phyloP scores from a whole-genome alignment of 2,797 vertebrate genomes.

The Takifugu rubripes region DNA sequence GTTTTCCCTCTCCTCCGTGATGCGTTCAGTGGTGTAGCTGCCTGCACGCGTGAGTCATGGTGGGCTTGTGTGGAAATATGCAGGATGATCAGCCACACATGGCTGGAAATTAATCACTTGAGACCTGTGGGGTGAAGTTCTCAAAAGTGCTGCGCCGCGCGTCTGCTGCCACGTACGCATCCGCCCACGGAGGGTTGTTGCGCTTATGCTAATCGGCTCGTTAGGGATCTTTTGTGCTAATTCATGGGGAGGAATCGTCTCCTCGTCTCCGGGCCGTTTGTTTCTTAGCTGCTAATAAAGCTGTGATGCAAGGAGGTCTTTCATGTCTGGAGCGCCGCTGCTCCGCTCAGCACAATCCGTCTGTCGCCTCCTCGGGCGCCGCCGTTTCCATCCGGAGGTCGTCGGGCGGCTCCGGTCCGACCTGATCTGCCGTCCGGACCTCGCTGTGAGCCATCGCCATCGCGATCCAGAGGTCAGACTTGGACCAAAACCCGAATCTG shows the following conservation, averaged over 20 bases:
- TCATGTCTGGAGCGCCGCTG: too few species aligned
- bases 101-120: slow-evolving; percentile 53
- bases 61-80: slow-evolving; percentile 54
- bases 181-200: slow-evolving; percentile 15
- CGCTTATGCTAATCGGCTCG: slow-evolving; percentile 37
- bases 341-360: too few species aligned
- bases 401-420: too few species aligned
- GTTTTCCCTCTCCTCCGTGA: slow-evolving; percentile 35
- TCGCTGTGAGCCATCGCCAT: too few species aligned
- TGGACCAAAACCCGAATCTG: too few species aligned
- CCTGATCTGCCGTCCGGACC: too few species aligned
- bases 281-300: slow-evolving; percentile 24
- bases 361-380: too few species aligned
- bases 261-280: slow-evolving; percentile 17
- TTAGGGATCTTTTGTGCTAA: slow-evolving; percentile 30
- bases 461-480: too few species aligned
- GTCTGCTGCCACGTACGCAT: slow-evolving; percentile 42
- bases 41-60: slow-evolving; percentile 55
- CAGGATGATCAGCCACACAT: slow-evolving; percentile 61
- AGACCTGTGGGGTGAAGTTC: slow-evolving; percentile 39
- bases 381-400: too few species aligned
- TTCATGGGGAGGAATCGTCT: slow-evolving; percentile 32
- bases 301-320: slow-evolving; percentile 12
- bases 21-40: slow-evolving; percentile 52
- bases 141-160: slow-evolving; percentile 10